Evolutionary conservation across 1,140 invertebrate species (phyloP).

Genomic region (Heliothis virescens): DNA sequence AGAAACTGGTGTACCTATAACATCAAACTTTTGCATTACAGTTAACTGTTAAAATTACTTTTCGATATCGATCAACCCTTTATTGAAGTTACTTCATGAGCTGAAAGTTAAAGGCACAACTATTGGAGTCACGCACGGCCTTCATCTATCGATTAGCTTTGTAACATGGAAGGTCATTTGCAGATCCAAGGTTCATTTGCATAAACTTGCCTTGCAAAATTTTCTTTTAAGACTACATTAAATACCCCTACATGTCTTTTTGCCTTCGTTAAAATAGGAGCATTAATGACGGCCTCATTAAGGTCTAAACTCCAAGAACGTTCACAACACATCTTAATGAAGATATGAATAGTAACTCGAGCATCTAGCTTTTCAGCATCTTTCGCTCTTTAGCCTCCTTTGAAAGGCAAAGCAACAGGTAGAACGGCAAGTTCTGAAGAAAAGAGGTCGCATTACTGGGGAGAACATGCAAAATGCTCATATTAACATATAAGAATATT

Average conservation of each 20-base stretch:
- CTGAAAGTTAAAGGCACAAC: background rate
- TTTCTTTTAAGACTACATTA: background rate
- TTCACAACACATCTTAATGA: conserved; percentile 13
- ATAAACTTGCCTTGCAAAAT: background rate
- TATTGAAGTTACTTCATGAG: background rate
- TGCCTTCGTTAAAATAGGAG: background rate
- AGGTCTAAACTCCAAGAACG: conserved; percentile 17
- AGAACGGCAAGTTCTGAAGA: background rate
- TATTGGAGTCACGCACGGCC: background rate
- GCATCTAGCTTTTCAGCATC: conserved; percentile 5
- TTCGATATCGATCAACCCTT: background rate
- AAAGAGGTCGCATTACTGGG: background rate
- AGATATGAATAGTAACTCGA: conserved; percentile 5
- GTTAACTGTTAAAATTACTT: background rate
- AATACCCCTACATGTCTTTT: background rate
- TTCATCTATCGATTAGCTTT: conserved; percentile 7
- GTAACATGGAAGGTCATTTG: conserved; percentile 1
- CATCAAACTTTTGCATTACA: too few relatives aligned
- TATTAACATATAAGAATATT: background rate
- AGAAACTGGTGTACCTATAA: background rate
- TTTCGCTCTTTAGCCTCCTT: background rate
- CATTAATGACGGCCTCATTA: conserved; percentile 16
- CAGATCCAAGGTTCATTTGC: conserved; percentile 19
- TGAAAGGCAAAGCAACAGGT: conserved; percentile 21
- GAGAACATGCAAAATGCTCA: background rate